Evolutionary conservation across 1,140 invertebrate species (phyloP), one percentile per base, ranked within the genome.

Genomic region (Hylaeus volcanicus): DNA sequence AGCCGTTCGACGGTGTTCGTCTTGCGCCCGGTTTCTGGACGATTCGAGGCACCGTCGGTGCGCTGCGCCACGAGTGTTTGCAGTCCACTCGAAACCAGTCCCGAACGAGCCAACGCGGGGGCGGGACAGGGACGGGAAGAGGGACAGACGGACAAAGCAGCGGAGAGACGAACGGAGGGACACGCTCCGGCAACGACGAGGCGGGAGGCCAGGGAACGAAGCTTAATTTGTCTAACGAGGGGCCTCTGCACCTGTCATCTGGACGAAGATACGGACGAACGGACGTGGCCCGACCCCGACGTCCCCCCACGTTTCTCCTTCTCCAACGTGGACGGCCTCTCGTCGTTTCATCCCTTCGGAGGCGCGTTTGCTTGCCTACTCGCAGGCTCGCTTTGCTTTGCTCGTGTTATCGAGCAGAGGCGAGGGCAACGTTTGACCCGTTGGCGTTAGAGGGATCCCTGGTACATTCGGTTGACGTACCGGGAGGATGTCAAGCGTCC

Each of bases 171-270:
- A 74, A 68, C 74, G 64, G 56, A 79, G 76, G 79, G 79, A 74
- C 66, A 74, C 65, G 69, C 74, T 45, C 53, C 74, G 63, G 66
- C 73, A 84, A 60, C 68, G 63, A 66, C 71, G 78, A 77, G 82
- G 61, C 81, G 74, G 68, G 83, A 85, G 81, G 74, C 83, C 78
- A 84, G 79, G 53, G 87, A 89, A 89, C 83, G 74, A 76, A 89
- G 87, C 82, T 89, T 90, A 90, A 90, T 90, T 90, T 90, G 85
- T 90, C 88, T 90, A 89, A 90, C 89, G 87, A 90, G 88, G 88
- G 83, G 82, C 70, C 84, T 77, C 88, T 86, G 87, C 88, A 90
- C 88, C 89, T 90, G 89, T 90, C 89, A 90, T 89, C 81, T 73
- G 81, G 77, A 86, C 85, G 79, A 81, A 78, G 75, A 83, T 85